Conservation (phyloP, 2,113 vertebrate genomes). For the Corythornis madagascariensis region DNA sequence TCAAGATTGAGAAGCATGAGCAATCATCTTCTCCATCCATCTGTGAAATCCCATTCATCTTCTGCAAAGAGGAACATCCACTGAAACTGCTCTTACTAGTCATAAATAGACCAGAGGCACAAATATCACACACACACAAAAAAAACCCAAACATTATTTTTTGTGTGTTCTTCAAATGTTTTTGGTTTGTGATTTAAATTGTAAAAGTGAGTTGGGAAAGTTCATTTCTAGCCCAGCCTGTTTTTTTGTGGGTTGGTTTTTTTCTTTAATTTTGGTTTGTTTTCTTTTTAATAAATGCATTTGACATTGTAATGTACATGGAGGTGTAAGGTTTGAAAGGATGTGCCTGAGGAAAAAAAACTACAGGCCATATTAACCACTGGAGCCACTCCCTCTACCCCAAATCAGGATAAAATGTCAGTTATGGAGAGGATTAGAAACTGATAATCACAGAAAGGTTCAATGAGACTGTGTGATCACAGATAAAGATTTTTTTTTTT, state of each 20-base stretch:
- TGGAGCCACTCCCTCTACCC: neutral
- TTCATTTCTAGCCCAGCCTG: neutral
- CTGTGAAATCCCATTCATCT: neutral
- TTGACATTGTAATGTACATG: neutral
- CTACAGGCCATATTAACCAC: neutral
- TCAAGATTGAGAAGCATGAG: neutral
- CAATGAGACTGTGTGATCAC: neutral
- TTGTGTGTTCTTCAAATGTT: neutral
- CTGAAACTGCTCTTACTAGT: neutral
- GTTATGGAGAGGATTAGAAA: neutral
- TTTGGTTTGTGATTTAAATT: neutral
- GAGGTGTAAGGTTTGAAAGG: neutral
- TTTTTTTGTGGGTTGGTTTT: neutral
- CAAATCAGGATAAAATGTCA: neutral
- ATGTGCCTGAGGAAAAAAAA: neutral
- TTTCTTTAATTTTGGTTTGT: neutral
- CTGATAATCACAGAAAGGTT: neutral
- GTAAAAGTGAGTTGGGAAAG: neutral
- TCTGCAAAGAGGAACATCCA: neutral
- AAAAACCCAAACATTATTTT: neutral
- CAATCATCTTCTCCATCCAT: neutral
- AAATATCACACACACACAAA: neutral
- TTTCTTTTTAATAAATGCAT: neutral
- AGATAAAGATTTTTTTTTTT: neutral
- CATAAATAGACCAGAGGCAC: neutral